phyloP scores from a whole-genome alignment of 1,140 invertebrate species.

The Chrysopa pallens region DNA sequence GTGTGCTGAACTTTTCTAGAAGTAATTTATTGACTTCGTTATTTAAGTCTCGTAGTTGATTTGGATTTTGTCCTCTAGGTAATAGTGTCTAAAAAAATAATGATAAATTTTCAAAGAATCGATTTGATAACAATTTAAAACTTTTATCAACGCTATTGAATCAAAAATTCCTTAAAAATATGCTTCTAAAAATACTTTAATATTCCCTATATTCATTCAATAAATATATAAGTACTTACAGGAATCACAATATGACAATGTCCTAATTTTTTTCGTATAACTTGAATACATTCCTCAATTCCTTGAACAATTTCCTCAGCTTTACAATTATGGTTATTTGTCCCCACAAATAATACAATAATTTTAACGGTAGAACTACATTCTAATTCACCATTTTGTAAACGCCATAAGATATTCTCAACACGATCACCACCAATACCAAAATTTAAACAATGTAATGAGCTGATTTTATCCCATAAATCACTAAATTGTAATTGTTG shows the following conservation, averaged over 20 bases:
- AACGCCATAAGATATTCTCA: slow-evolving; percentile 53
- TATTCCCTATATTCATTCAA: neutral
- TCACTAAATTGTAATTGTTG: slow-evolving; percentile 36
- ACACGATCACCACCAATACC: slow-evolving; percentile 53
- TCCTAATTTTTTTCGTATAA: slow-evolving; percentile 32
- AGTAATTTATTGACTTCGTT: slow-evolving; percentile 36
- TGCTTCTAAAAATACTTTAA: slow-evolving; percentile 3
- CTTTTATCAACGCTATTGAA: too few species aligned
- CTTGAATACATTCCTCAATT: slow-evolving; percentile 38
- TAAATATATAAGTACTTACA: slow-evolving; percentile 25
- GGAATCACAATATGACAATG: slow-evolving; percentile 38
- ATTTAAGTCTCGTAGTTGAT: slow-evolving; percentile 36
- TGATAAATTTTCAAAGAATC: too few species aligned
- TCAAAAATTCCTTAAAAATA: too few species aligned
- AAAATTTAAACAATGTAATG: slow-evolving; percentile 51
- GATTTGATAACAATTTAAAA: too few species aligned
- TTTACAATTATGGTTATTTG: slow-evolving; percentile 45
- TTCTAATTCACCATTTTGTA: slow-evolving; percentile 52
- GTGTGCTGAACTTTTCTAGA: slow-evolving; percentile 21
- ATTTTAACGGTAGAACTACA: slow-evolving; percentile 39
- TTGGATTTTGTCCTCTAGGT: slow-evolving; percentile 44
- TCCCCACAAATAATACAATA: slow-evolving; percentile 48
- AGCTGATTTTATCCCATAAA: slow-evolving; percentile 36
- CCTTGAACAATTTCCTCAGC: slow-evolving; percentile 44
- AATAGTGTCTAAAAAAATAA: slow-evolving; percentile 37